These are phyloP conservation scores for Anthopleura sola DNA, from an alignment of 64 coral and sea anemone species.

Conservation along the genomic window DNA sequence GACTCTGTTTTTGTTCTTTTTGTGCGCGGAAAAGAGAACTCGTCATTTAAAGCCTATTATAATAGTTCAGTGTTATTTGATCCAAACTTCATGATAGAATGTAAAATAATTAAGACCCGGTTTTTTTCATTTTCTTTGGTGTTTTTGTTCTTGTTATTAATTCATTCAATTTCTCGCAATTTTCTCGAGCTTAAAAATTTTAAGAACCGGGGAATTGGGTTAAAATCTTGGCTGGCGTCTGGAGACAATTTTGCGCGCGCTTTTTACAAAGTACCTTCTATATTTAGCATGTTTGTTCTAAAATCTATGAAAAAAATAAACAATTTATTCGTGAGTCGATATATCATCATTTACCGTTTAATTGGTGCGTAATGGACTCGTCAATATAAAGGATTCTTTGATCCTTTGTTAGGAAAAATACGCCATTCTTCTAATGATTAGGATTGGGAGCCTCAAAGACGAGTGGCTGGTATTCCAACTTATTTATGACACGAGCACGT, in stretches of 20 bases:
- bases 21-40: not conserved
- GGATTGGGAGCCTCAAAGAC: not conserved
- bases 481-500: not conserved
- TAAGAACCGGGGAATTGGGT: not conserved
- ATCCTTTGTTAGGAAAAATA: not conserved
- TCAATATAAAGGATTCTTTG: not conserved
- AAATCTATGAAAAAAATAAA: not conserved
- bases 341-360: not conserved
- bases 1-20: not conserved
- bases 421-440: not conserved
- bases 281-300: conserved; percentile 6
- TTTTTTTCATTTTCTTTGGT: not conserved
- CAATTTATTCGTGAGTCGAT: not conserved
- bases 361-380: not conserved
- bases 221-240: not conserved
- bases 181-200: not conserved
- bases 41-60: not conserved
- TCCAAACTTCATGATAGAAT: not conserved
- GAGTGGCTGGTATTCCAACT: not conserved
- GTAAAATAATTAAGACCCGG: not conserved
- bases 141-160: conserved; percentile 8
- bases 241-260: not conserved
- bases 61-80: not conserved
- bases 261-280: not conserved
- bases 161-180: not conserved